These are phyloP conservation scores for Danionella dracula DNA, from an alignment of 2,797 vertebrate genomes.

Conservation along the genomic window DNA sequence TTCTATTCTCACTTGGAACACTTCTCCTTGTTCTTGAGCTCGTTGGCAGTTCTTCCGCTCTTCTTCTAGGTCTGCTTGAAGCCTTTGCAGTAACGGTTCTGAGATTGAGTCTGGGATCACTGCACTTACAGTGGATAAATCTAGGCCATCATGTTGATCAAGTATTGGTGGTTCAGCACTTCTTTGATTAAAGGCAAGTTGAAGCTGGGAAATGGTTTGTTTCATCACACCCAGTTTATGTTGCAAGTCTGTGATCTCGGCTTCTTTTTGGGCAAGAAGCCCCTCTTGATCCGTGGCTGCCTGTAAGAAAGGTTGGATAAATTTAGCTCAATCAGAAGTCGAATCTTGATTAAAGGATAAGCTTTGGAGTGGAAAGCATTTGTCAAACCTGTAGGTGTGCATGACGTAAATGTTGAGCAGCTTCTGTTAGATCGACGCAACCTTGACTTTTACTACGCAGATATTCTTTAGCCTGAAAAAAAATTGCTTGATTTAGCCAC, in stretches of 20 bases:
- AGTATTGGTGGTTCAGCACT: background rate
- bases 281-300: constrained; percentile 31
- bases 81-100: constrained; percentile 44
- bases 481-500: too few relatives aligned
- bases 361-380: background rate
- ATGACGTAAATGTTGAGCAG: constrained; percentile 49
- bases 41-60: constrained; percentile 57
- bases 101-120: constrained; percentile 30
- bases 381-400: constrained; percentile 45
- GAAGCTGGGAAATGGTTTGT: constrained; percentile 42
- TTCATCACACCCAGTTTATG: constrained; percentile 46
- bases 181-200: constrained; percentile 39
- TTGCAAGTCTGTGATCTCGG: constrained; percentile 47
- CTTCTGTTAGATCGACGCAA: constrained; percentile 48
- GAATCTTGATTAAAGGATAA: background rate
- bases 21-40: constrained; percentile 45
- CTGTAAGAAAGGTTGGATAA: constrained; percentile 10
- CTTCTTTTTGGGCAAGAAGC: constrained; percentile 47
- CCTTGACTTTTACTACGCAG: constrained; percentile 63
- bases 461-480: constrained; percentile 65
- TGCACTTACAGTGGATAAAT: background rate
- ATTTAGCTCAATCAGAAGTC: background rate
- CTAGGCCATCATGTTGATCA: background rate
- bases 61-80: constrained; percentile 63
- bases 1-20: constrained; percentile 63